Base-by-base conservation (phyloP, 2,888 invertebrate genomes). In the Bruchidius siliquastri region DNA sequence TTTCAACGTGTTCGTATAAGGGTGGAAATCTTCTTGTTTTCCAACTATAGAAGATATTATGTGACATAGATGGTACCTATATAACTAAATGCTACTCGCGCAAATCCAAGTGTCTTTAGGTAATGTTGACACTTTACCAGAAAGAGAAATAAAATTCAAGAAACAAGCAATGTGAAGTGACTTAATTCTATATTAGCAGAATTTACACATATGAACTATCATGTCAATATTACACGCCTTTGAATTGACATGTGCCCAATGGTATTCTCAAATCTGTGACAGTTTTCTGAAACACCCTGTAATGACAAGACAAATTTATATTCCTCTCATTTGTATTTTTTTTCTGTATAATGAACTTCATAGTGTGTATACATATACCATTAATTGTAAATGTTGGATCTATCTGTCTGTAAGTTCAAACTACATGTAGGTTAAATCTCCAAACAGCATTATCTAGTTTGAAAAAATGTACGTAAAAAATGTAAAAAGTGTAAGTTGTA, bases 401-500 rank as follows among this genome's bases (percentile, higher is more conserved):
- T 75, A 75, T 76, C 69, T 70, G 70, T 73, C 73, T 75, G 74
- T 73, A 74, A 68, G 72, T 71, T 70, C 67, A 69, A 71, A 49
- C 49, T 49, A 49, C 49, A 49, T 49, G 18, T 49, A 49, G 18
- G 66, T 75, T 49, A 13, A 49, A 1, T 49, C 49, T 73, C 32
- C 69, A 75, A 73, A 75, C 74, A 75, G 22, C 75, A 77, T 76
- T 79, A 74, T 77, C 77, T 77, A 80, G 78, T 79, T 79, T 77
- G 74, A 75, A 76, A 75, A 76, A 77, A 77, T 80, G 78, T 78
- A 81, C 80, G 80, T 81, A 80, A 80, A 73, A 26, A 80, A 75
- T 81, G 81, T 81, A 80, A 80, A 80, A 49, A 49, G 77, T 74
- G 76, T 78, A 77, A 79, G 75, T 80, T 81, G 80, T 81, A 80